Evolutionary conservation across 2,888 invertebrate species (phyloP).

Genomic region (Phasia obesa): DNA sequence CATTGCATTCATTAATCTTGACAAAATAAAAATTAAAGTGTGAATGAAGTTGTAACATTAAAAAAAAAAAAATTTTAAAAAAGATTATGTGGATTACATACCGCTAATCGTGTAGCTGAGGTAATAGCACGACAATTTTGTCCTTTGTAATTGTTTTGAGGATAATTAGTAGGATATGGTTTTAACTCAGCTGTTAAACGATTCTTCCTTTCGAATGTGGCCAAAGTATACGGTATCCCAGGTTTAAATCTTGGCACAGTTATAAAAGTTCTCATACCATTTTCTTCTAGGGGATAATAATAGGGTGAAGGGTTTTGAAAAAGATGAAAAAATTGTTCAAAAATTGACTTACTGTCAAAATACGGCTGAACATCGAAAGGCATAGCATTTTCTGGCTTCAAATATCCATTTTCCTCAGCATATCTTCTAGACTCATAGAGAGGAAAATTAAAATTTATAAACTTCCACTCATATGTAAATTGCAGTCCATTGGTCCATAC

Average conservation of each 20-base stretch:
- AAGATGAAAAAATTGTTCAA: not conserved
- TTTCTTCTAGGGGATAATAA: not conserved
- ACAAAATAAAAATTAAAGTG: not conserved
- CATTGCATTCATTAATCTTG: constrained; percentile 85
- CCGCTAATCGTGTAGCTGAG: constrained; percentile 89
- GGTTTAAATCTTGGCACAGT: not conserved
- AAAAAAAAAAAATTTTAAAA: too few relatives aligned
- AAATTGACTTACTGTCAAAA: not conserved
- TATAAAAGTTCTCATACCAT: not conserved
- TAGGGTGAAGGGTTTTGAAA: not conserved
- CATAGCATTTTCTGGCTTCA: not conserved
- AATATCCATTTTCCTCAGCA: not conserved
- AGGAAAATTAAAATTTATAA: not conserved
- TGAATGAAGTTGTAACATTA: not conserved
- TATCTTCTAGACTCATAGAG: not conserved
- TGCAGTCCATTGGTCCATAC: not conserved
- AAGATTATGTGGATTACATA: constrained; percentile 81
- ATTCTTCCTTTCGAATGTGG: not conserved
- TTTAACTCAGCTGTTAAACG: not conserved
- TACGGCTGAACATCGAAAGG: not conserved
- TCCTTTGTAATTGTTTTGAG: constrained; percentile 84
- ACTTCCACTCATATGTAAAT: not conserved
- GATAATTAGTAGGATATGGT: constrained; percentile 85
- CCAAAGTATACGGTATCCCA: not conserved
- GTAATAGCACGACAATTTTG: constrained; percentile 86